Base-by-base conservation (phyloP, 1,140 invertebrate species). In the Achroia grisella region DNA sequence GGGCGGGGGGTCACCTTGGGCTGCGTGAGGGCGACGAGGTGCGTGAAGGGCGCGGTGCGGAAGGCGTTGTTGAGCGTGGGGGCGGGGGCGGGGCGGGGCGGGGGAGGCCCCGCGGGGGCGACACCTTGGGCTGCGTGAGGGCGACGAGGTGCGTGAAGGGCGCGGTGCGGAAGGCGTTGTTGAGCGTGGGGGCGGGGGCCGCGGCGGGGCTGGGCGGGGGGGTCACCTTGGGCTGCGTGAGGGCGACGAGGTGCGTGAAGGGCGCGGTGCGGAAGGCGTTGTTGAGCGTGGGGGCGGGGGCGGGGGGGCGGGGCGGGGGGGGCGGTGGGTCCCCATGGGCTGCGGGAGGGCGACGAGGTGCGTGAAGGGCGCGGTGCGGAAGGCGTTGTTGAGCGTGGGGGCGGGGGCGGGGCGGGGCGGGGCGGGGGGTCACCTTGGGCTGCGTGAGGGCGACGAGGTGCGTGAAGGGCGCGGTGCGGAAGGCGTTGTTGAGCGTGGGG, bases 201-300 rank as follows among this genome's bases (percentile, higher is more conserved):
- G 95, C 56, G 94, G 83, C 98, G 98, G 15, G 95, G 90, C 46
- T 93, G 93, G 35, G 92, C 95, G 54, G 93, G 89, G 86, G 97
- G 98, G 37, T 92, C 92, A 56, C 94, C 90, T 48, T 93, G n/a
- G n/a, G n/a, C n/a, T n/a, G n/a, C n/a, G n/a, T 92, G 45, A 98
- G 89, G 54, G 94, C 90, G 52, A 90, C 87, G 60, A 91, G 88
- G 46, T 90, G 89, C 45, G n/a, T n/a, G n/a, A n/a, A n/a, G n/a
- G n/a, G n/a, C n/a, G n/a, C 95, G 92, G 61, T 93, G 91, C 62
- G 93, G 91, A 15, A 91, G 89, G 45, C 91, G 88, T 39, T 90
- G 89, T 45, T 91, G 87, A 5, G 90, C 89, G 60, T 88, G 5
- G 90, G 90, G 59, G 95, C 94, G 43, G 91, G 90, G 39, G 98